Base-by-base conservation (phyloP, 2,797 vertebrate genomes). In the Zenarchopterus dispar region DNA sequence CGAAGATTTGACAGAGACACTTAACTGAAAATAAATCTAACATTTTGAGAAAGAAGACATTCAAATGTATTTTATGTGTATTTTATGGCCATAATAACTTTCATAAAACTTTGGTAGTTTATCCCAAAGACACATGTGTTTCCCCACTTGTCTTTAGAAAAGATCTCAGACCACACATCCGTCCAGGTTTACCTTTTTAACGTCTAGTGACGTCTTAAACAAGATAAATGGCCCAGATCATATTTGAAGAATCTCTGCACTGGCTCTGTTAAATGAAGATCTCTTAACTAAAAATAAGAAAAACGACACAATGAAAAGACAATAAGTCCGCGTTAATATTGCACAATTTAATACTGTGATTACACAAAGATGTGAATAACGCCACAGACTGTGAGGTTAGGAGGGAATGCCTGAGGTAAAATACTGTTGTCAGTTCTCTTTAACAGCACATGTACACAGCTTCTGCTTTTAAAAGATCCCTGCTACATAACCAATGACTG, bases 331-430 rank as follows among this genome's bases (percentile, higher is more conserved):
- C 81, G 77, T 84, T 84, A 86, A 85, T 90, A 91, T 91, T 91
- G 90, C 90, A 91, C 92, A 89, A 90, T 91, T 92, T 91, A 91
- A 92, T 91, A 89, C 88, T 91, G 91, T 79, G 82, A 85, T 86
- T 80, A 85, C 86, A 91, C 89, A 89, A 87, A 89, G 78, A 88
- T 86, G 84, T 82, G 81, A 85, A 90, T 81, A 89, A 83, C 65
- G 78, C 81, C 77, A 83, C 81, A 83, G 78, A 76, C 64, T 70
- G 84, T 88, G 84, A 73, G 85, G 75, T 86, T 86, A 78, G 80
- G 80, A 80, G 81, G 83, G 80, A 78, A 79, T 68, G 85, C 88
- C 91, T 86, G 86, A 86, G 88, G 89, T 91, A 71, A 90, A 87
- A 85, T 78, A 78, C 63, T 81, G 83, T 73, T 80, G 84, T 88